Base-by-base conservation (phyloP, 2,797 vertebrate genomes). In the Oreochromis grahami region DNA sequence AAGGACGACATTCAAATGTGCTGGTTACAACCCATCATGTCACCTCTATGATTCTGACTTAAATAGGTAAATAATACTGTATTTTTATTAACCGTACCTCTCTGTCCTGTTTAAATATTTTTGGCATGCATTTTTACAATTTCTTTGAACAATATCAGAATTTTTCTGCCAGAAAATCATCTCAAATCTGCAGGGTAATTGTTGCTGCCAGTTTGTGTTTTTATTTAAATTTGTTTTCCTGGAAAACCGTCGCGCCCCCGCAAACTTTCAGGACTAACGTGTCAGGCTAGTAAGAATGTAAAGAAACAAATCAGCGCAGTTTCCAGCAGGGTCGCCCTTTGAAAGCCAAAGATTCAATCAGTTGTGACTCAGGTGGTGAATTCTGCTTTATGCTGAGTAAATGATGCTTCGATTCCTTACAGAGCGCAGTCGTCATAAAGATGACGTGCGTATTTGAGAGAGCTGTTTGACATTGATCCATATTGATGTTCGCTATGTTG, bases 191-290 rank as follows among this genome's bases (percentile, higher is more conserved):
- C 26, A 48, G 36, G 8, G 45, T 34, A 56, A 68, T 34, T 52
- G 45, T n/a, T 77, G 58, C 24, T 0, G 81, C 50, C 76, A 88
- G 26, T 51, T 52, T 79, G 58, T 82, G 36, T 80, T 82, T 81
- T 41, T 12, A 55, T 81, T 87, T 81, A 83, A 85, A 88, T 81
- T 56, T 41, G 51, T 77, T 84, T 83, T 79, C 36, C 55, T 29
- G 36, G 17, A 82, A 72, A 80, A 82, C 68, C 3, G 5, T 19
- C 1, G 0, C 32, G 38, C 9, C 32, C 21, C 2, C 32, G 32
- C 48, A 86, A 72, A 74, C 29, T 6, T 78, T 24, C n/a, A 81
- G 81, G 56, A 79, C 80, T 56, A 53, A 55, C 74, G 29, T 11
- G n/a, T 79, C 48, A 51, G 79, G 8, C 45, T 55, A 26, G 38